Conservation (phyloP, 2,113 vertebrate species). For the Burhinus oedicnemus region DNA sequence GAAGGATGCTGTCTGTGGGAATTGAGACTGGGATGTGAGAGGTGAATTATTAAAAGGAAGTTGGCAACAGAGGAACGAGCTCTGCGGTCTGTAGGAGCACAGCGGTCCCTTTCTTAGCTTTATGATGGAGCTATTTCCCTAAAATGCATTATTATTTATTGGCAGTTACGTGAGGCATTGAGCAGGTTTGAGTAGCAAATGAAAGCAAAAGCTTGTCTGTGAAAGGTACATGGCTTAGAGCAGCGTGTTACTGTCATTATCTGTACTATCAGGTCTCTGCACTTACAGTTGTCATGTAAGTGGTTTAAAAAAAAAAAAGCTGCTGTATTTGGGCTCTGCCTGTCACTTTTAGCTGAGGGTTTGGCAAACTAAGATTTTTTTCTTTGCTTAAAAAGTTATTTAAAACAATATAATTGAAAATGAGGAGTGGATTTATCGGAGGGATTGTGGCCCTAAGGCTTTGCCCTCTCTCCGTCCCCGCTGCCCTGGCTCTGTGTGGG, state of each 20-base stretch:
- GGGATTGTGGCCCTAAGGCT: not conserved
- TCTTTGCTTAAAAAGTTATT: not conserved
- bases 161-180: not conserved
- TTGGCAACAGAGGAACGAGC: not conserved
- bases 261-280: not conserved
- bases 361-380: not conserved
- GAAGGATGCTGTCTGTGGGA: not conserved
- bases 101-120: not conserved
- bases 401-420: not conserved
- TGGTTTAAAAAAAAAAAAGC: not conserved
- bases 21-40: not conserved
- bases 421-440: not conserved
- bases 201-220: not conserved
- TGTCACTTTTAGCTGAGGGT: not conserved
- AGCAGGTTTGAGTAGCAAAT: not conserved
- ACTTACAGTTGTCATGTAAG: not conserved
- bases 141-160: not conserved
- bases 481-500: fast-evolving
- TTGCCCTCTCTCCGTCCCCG: not conserved
- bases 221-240: not conserved
- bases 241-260: not conserved
- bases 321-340: not conserved
- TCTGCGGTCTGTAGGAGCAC: fast-evolving
- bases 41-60: not conserved
- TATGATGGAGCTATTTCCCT: not conserved